Conservation (phyloP, 2,888 invertebrate species). For the Cataglyphis albicans region DNA sequence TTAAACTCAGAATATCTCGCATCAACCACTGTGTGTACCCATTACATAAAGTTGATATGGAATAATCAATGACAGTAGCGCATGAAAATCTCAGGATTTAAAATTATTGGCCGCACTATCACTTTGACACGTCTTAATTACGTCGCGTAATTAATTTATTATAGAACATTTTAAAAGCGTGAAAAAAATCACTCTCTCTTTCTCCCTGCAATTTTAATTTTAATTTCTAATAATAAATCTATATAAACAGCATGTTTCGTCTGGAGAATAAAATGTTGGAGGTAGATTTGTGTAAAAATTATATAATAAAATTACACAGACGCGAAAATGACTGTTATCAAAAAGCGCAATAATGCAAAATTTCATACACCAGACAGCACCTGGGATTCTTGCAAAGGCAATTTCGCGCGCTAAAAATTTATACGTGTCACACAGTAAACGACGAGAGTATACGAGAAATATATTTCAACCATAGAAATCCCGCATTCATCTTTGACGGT, state of each 20-base stretch:
- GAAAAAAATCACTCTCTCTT: neutral
- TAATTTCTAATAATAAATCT: conserved; percentile 8
- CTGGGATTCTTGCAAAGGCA: conserved; percentile 25
- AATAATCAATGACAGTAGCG: neutral
- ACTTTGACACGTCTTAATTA: neutral
- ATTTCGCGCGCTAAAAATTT: conserved; percentile 30
- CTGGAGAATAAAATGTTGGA: neutral
- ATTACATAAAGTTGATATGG: neutral
- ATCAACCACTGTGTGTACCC: neutral
- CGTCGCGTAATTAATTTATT: neutral
- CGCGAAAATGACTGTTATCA: conserved; percentile 32
- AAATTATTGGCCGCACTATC: neutral
- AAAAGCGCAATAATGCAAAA: conserved; percentile 6
- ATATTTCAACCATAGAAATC: conserved; percentile 39
- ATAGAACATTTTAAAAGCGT: neutral
- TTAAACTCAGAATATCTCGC: conserved; percentile 21
- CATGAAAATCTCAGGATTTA: neutral
- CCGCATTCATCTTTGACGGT: conserved; percentile 42
- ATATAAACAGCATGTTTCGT: neutral
- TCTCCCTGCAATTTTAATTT: neutral
- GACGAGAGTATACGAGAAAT: conserved; percentile 31
- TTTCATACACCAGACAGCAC: conserved; percentile 12
- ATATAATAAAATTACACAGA: neutral
- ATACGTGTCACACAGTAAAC: conserved; percentile 43
- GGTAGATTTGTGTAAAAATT: neutral